Evolutionary conservation across 2,888 invertebrate species (phyloP).

Genomic region (Hoplodrina blanda): DNA sequence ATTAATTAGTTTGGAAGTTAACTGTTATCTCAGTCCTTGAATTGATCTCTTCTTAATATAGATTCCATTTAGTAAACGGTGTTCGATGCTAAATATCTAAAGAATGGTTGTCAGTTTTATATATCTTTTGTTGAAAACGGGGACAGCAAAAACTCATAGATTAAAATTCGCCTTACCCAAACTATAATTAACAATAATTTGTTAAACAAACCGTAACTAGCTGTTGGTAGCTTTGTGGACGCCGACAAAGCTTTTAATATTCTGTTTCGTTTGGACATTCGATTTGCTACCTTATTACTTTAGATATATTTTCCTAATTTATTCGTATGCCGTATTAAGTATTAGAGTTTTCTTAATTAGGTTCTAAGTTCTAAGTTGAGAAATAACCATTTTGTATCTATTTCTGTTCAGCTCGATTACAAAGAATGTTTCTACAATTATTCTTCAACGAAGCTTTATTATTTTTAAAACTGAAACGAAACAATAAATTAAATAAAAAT

Average conservation of each 20-base stretch:
- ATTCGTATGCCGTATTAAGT: background rate
- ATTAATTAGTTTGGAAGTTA: slow-evolving; percentile 46
- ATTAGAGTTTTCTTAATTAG: background rate
- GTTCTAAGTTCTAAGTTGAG: background rate
- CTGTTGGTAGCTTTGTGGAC: slow-evolving; percentile 75
- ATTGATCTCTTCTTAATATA: slow-evolving; percentile 28
- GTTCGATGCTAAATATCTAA: slow-evolving; percentile 24
- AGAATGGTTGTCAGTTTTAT: slow-evolving; percentile 52
- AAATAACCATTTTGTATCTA: background rate
- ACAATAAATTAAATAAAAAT: slow-evolving; percentile 42
- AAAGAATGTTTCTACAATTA: background rate
- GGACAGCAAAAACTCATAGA: slow-evolving; percentile 59
- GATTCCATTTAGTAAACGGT: slow-evolving; percentile 36
- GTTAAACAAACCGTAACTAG: slow-evolving; percentile 83
- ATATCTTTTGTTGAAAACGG: slow-evolving; percentile 53
- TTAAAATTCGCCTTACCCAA: slow-evolving; percentile 71
- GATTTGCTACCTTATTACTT: slow-evolving; percentile 50
- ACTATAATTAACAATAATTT: slow-evolving; percentile 85
- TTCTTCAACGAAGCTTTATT: slow-evolving; percentile 9
- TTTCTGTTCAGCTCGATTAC: background rate
- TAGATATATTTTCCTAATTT: slow-evolving; percentile 3
- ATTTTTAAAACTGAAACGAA: slow-evolving; percentile 33
- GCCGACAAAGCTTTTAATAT: slow-evolving; percentile 76
- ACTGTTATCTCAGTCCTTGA: slow-evolving; percentile 27
- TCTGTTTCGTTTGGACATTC: slow-evolving; percentile 42